Conservation (phyloP, 2,113 vertebrate species). For the Boleophthalmus pectinirostris region DNA sequence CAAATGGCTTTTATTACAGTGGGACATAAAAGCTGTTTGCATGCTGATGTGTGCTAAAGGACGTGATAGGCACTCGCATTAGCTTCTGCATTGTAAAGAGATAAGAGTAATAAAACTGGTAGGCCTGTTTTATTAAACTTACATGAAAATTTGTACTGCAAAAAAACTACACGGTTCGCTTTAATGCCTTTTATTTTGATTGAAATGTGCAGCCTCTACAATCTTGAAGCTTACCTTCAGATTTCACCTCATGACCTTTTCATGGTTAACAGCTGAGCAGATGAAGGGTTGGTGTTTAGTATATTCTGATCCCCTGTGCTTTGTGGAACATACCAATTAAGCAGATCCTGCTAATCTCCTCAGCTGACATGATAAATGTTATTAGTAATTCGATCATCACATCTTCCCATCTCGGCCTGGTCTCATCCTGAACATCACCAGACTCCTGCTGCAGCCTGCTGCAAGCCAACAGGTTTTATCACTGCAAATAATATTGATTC, state of each 20-base stretch:
- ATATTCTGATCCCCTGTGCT: conserved; percentile 22
- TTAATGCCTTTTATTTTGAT: too few species aligned
- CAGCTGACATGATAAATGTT: conserved; percentile 50
- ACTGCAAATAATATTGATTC: conserved; percentile 51
- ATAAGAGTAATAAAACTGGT: not conserved
- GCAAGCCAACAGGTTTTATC: conserved; percentile 30
- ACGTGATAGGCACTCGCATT: not conserved
- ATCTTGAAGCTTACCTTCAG: not conserved
- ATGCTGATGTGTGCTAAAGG: conserved; percentile 13
- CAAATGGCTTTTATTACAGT: conserved; percentile 19
- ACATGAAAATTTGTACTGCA: not conserved
- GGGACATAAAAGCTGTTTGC: conserved; percentile 15
- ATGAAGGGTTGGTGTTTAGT: conserved; percentile 19
- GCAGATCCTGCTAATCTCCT: conserved; percentile 24
- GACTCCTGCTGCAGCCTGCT: conserved; percentile 7
- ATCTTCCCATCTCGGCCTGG: conserved; percentile 24
- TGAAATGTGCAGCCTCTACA: too few species aligned
- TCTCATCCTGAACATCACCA: conserved; percentile 31
- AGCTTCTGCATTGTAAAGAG: not conserved
- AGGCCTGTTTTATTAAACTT: not conserved
- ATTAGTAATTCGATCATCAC: conserved; percentile 48
- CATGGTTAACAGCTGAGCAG: conserved; percentile 28
- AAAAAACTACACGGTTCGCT: too few species aligned
- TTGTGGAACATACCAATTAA: conserved; percentile 47
- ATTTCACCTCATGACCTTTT: conserved; percentile 30